Percentiles rank a stretch among this genome's conserved stretches.
Conservation (phyloP, 2,797 vertebrate species). For the Siniperca scherzeri region DNA sequence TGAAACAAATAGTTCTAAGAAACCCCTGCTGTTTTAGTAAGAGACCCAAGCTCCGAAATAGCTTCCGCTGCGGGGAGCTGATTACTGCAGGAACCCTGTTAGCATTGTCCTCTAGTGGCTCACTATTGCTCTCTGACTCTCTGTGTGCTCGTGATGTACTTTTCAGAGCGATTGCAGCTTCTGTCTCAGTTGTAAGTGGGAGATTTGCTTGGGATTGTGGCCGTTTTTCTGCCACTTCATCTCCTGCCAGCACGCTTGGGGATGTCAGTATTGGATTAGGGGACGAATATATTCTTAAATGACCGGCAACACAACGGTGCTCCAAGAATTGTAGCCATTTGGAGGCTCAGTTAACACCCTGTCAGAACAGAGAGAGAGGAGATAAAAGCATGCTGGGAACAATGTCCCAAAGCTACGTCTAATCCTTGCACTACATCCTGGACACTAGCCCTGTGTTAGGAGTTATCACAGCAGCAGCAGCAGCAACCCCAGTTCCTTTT, state of each 20-base stretch:
- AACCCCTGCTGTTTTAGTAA: conserved; percentile 65
- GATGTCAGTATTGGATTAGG: conserved; percentile 54
- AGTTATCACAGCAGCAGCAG: conserved; percentile 59
- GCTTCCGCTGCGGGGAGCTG: conserved; percentile 60
- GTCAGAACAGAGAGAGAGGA: conserved; percentile 59
- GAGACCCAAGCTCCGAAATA: conserved; percentile 55
- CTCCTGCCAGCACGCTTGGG: conserved; percentile 7
- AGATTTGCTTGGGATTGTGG: conserved; percentile 6
- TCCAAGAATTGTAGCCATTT: conserved; percentile 24
- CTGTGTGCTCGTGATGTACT: conserved; percentile 40
- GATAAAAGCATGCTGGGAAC: conserved; percentile 71
- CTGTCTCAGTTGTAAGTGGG: conserved; percentile 32
- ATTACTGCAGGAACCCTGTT: conserved; percentile 71
- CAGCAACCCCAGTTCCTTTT: conserved; percentile 41
- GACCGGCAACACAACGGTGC: conserved; percentile 40
- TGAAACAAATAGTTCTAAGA: conserved; percentile 66
- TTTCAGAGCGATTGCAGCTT: conserved; percentile 40
- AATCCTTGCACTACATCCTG: conserved; percentile 69
- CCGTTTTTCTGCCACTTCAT: conserved; percentile 15
- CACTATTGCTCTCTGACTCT: conserved; percentile 37
- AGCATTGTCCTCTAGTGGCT: conserved; percentile 56
- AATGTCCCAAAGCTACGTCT: conserved; percentile 64
- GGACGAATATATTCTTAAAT: conserved; percentile 55
- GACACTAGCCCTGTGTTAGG: conserved; percentile 54
- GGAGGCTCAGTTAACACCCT: conserved; percentile 61